A percentile compares a stretch with the other conserved stretches of the same genome.
These are phyloP conservation scores for Hippocampus abdominalis DNA, from an alignment of 2,113 vertebrate species.

Conservation along the genomic window DNA sequence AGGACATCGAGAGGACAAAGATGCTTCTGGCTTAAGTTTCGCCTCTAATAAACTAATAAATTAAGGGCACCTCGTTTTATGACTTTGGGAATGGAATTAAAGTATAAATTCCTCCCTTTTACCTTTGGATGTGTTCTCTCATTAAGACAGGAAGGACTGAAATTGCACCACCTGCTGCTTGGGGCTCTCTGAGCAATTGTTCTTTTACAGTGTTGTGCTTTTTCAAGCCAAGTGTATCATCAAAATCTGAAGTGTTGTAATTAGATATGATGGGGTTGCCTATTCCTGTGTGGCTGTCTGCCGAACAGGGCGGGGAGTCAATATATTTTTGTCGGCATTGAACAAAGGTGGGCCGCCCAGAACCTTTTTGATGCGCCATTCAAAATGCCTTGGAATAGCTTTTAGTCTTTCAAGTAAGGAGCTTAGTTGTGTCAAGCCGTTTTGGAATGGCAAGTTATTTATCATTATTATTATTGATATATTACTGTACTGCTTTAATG, in stretches of 20 bases:
- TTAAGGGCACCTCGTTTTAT: slow-evolving; percentile 57
- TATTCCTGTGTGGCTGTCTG: slow-evolving; percentile 68
- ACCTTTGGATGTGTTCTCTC: slow-evolving; percentile 70
- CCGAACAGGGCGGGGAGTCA: slow-evolving; percentile 50
- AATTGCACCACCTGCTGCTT: slow-evolving; percentile 70
- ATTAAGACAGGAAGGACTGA: slow-evolving; percentile 66
- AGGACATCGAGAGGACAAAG: slow-evolving; percentile 32
- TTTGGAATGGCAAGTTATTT: too few species aligned
- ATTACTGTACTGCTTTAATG: too few species aligned
- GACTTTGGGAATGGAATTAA: slow-evolving; percentile 71
- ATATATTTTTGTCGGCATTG: slow-evolving; percentile 58
- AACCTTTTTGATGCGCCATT: slow-evolving; percentile 14
- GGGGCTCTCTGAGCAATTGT: slow-evolving; percentile 73
- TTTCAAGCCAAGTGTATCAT: slow-evolving; percentile 72
- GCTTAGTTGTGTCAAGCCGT: background rate
- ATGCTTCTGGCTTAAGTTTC: slow-evolving; percentile 45
- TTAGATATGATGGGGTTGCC: slow-evolving; percentile 70
- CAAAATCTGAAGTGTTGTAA: slow-evolving; percentile 71
- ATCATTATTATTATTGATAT: too few species aligned
- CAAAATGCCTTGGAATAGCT: background rate
- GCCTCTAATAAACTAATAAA: slow-evolving; percentile 69
- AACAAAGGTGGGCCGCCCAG: slow-evolving; percentile 53
- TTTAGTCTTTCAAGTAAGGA: background rate
- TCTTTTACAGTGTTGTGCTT: slow-evolving; percentile 73
- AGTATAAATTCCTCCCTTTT: slow-evolving; percentile 71